Base-by-base conservation (phyloP, 2,888 invertebrate genomes). In the Stramonita haemastoma region DNA sequence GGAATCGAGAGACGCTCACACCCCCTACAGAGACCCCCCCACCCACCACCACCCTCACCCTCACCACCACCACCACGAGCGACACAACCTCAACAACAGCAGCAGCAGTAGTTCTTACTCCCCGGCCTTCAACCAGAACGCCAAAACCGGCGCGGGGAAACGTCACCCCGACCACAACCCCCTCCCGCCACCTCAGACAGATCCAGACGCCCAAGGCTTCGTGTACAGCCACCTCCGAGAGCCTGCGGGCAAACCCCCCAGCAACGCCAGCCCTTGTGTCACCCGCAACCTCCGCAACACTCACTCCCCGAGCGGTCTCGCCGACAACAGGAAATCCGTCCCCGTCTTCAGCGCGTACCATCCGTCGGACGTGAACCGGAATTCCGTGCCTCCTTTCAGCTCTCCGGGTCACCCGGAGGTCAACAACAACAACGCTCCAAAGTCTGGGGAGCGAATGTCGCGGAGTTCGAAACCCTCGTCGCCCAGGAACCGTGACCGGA, bases 371-470 rank as follows among this genome's bases (percentile, higher is more conserved):
- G 26, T 70, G 34, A 85, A 57, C 56, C 57, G 85, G 29, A 56
- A 56, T 19, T 56, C 85, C n/a, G 56, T 85, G 6, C 85, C 85
- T 17, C 57, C 56, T 0, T 57, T 29, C 57, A 85, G 17, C 11
- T 66, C 86, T 34, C 86, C 1, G 29, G 36, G 70, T n/a, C 86
- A 19, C 22, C 32, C 86, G 2, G 86, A 86, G 32, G 70, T 86
- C 36, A 86, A 86, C 86, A 86, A 86, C 56, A 86, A 86, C 86
- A 86, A 86, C 36, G n/a, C 86, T 34, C 57, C 34, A 13, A 86
- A 86, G 70, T 36, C 17, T 1, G 86, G 34, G 19, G 86, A 36
- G 11, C 46, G 84, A 26, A 26, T 19, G 15, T 60, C 60, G 1
- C 32, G 29, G 1, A 17, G 77, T 5, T 79, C 77, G 1, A 32